Evolutionary conservation across 2,113 vertebrate species (phyloP), one percentile per base, ranked within the genome.

Genomic region (Protobothrops mucrosquamatus): DNA sequence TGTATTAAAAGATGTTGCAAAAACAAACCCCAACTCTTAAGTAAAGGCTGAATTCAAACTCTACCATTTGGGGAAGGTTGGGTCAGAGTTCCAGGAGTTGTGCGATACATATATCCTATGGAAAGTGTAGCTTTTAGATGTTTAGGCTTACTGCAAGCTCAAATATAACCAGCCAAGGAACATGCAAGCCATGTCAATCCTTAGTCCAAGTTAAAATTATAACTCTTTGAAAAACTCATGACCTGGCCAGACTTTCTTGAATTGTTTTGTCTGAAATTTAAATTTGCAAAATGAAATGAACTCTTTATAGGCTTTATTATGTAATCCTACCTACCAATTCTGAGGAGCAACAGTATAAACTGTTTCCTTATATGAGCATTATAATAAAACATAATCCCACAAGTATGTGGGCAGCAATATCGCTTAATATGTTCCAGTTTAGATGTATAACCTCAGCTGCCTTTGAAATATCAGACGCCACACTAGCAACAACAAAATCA

Each of bases 181-280:
- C 48, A 90, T 81, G 92, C 0, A 59, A 39, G 29, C 22, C 61
- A 89, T 86, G n/a, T 92, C 34, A 64, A 46, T 20, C 74, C 48
- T 92, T 12, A 90, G 20, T 39, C 88, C 74, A 92, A 26, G 48
- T 61, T 39, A 69, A 86, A 26, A 64, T 91, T 85, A 92, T 20
- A 90, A 88, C 56, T 87, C 51, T n/a, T 91, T 52, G 48, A 81
- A 74, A 46, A 6, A 69, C 0, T 20, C 11, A 55, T 0, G 18
- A 39, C 20, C 93, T 3, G 74, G 93, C 92, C 92, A 52, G 91
- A 91, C 69, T 93, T 56, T 86, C n/a, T 39, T 26, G 92, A 95
- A 89, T 86, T 93, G 43, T 29, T 92, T 91, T 90, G 43, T 48
- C 93, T 87, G 87, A 91, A 94, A 1, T 0, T 0, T 1, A 18